A percentile compares a stretch with the other conserved stretches of the same genome.
phyloP scores from a whole-genome alignment of 1,140 invertebrate species.

The Drosophila ambigua region DNA sequence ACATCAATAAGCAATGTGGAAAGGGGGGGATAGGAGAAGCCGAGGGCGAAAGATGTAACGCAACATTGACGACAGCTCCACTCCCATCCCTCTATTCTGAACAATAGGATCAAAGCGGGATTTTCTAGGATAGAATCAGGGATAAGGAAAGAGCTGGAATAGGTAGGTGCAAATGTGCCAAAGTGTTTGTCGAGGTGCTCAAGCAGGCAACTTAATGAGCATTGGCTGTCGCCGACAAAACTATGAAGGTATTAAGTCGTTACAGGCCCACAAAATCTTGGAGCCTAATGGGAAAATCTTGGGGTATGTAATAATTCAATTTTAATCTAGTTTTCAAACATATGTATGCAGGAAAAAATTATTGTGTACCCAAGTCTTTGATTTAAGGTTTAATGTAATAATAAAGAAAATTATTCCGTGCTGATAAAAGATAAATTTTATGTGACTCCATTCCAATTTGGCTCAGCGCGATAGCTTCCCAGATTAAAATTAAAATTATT shows the following conservation, averaged over 20 bases:
- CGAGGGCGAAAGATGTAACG: conserved; percentile 59
- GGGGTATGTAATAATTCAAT: conserved; percentile 3
- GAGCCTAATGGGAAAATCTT: conserved; percentile 35
- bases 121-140: conserved; percentile 34
- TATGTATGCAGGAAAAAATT: too few species aligned
- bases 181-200: conserved; percentile 67
- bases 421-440: too few species aligned
- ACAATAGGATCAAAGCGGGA: conserved; percentile 76
- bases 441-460: too few species aligned
- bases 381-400: too few species aligned
- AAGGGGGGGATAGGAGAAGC: too few species aligned
- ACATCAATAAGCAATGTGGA: conserved; percentile 69
- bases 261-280: conserved; percentile 17
- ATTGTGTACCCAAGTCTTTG: too few species aligned
- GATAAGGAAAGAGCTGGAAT: background rate
- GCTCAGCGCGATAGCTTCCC: too few species aligned
- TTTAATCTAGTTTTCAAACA: background rate
- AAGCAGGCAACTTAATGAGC: conserved; percentile 71
- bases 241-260: conserved; percentile 48
- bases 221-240: conserved; percentile 54
- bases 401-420: background rate
- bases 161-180: conserved; percentile 73
- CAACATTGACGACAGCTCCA: conserved; percentile 72
- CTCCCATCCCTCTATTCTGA: background rate
- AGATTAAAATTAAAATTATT: background rate